A percentile compares a stretch with the other conserved stretches of the same genome.
Evolutionary conservation across 2,113 vertebrate species (phyloP).

Genomic region (Calonectris borealis): DNA sequence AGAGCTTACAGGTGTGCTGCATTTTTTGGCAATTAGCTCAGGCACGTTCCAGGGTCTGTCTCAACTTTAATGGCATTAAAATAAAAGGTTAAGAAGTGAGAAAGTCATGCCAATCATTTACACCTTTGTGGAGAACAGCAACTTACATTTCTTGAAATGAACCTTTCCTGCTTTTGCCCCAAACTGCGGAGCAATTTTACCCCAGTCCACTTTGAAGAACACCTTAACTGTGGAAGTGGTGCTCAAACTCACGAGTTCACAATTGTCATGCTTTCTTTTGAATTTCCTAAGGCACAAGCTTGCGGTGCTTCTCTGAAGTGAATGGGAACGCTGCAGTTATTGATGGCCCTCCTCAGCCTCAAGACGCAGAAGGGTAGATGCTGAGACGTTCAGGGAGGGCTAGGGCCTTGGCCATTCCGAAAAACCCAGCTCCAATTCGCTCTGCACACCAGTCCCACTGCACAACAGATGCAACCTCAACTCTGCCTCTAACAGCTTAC

Average conservation of each 20-base stretch:
- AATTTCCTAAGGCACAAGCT: neutral
- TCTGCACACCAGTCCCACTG: neutral
- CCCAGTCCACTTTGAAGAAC: too few relatives aligned
- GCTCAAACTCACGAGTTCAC: neutral
- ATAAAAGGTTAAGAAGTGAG: neutral
- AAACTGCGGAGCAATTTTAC: neutral
- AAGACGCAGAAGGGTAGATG: neutral
- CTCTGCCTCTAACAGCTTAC: too few relatives aligned
- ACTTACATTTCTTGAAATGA: neutral
- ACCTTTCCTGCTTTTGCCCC: neutral
- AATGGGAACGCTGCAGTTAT: neutral
- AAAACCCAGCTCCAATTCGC: neutral
- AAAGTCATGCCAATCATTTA: neutral
- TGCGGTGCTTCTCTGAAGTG: neutral
- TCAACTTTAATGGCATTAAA: neutral
- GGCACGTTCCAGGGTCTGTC: too few relatives aligned
- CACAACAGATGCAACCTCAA: neutral
- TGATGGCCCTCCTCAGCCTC: neutral
- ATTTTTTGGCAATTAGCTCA: neutral
- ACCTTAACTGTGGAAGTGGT: neutral
- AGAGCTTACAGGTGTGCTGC: neutral
- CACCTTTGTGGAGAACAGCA: neutral
- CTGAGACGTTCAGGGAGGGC: neutral
- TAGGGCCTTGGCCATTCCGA: neutral
- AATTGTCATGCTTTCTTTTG: neutral